Base-by-base conservation (phyloP, 2,113 vertebrate genomes). In the Naja naja region DNA sequence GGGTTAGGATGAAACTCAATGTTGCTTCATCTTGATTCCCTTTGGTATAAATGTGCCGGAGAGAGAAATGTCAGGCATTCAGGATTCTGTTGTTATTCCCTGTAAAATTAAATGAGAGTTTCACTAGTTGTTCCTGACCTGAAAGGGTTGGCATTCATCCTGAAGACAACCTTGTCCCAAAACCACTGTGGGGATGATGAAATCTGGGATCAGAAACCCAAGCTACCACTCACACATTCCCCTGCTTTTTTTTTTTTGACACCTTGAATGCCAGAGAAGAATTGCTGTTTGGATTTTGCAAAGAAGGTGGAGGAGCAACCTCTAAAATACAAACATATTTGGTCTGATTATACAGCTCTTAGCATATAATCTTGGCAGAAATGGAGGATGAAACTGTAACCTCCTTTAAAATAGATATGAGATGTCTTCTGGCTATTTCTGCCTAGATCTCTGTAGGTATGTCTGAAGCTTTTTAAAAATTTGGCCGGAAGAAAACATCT, bases 401-500 rank as follows among this genome's bases (percentile, higher is more conserved):
- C 0, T 0, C 0, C 87, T 92, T 86, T 88, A 52, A 16, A 20
- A 52, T 91, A 87, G 60, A 39, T 25, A 53, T 74, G 88, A 43
- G n/a, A 49, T 74, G 86, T 91, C 47, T 74, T 25, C 0, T 0
- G 56, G 87, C 87, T 89, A 5, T 9, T 92, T 88, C 69, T 93
- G 7, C 54, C 16, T 69, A 69, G 34, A 52, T 64, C 54, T n/a
- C 5, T 18, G 43, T 45, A 20, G 3, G 7, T n/a, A 1, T 3
- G 0, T 0, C 56, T 10, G 34, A 23, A 87, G 16, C 47, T 25
- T 64, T 94, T 56, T 11, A 86, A 60, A 39, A 39, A 81, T 34
- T 89, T 93, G 85, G 88, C 89, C 90, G 88, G 39, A 49, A 58
- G 58, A 49, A 92, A 52, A 47, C 94, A 20, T 89, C 49, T 87